phyloP scores from a whole-genome alignment of 2,113 vertebrate species.

The Piaya cayana region DNA sequence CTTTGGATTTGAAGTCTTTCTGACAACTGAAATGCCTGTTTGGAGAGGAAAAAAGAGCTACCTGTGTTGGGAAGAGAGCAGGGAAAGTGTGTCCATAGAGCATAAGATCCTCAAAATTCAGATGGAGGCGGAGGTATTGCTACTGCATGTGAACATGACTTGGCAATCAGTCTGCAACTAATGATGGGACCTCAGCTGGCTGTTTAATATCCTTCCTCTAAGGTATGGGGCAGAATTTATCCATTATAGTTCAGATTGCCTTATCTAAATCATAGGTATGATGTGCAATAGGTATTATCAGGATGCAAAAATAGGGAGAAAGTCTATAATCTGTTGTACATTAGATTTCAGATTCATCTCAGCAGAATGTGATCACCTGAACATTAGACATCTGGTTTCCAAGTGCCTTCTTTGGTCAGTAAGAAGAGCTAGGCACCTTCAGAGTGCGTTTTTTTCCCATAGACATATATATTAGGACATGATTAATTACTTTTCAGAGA shows the following conservation, averaged over 20 bases:
- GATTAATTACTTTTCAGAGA: not conserved
- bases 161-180: not conserved
- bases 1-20: not conserved
- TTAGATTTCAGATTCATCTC: not conserved
- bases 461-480: not conserved
- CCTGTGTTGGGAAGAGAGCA: not conserved
- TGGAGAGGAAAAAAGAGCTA: not conserved
- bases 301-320: not conserved
- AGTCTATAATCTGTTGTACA: not conserved
- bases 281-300: not conserved
- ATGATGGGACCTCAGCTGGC: not conserved
- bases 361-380: not conserved
- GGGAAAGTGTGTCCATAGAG: not conserved
- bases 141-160: not conserved
- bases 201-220: not conserved
- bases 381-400: not conserved
- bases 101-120: not conserved
- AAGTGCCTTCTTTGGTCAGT: not conserved
- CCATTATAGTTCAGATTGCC: not conserved
- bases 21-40: not conserved
- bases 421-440: not conserved
- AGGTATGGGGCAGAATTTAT: not conserved
- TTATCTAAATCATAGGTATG: not conserved
- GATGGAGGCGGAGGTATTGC: not conserved
- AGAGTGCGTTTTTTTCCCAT: not conserved